Base-by-base conservation (phyloP, 2,113 vertebrate genomes). In the Dipodomys stephensi region DNA sequence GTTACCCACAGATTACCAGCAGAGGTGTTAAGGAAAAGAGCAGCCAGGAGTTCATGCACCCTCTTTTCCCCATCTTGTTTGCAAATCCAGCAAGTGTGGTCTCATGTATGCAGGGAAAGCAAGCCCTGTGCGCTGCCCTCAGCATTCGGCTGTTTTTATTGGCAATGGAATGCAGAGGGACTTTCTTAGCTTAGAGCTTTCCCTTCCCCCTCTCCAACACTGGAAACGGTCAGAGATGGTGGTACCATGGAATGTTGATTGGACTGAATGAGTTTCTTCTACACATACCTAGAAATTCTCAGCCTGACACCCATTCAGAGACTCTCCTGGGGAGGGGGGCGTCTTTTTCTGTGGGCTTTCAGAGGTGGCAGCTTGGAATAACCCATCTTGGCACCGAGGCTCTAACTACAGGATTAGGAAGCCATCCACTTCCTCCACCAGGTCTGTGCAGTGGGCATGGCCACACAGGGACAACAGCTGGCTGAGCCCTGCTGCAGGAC, bases 201-300 rank as follows among this genome's bases (percentile, higher is more conserved):
- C 13, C 77, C 9, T 8, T 39, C 0, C 5, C 35, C 30, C 6
- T 12, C 57, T 67, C 72, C 35, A 80, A 32, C 35, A 8, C 0
- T 86, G 60, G 74, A 57, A 85, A 13, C 67, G 88, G 22, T 64
- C 22, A 32, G 88, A 71, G n/a, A 39, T 39, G 78, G 57, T 4
- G 1, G 35, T 73, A 86, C 76, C 67, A 5, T 64, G 49, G 77
- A 76, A 44, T 57, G n/a, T 4, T 88, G 39, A 82, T n/a, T 35
- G 39, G 62, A 73, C 82, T 83, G 68, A 62, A 92, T 49, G 60
- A 95, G 60, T 72, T 27, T 81, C 90, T 93, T 74, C 49, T 22
- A 65, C 90, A 62, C 22, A 22, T 20, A 68, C 74, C 53, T 60
- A 32, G 68, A 91, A 87, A 81, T 69, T 44, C 68, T 30, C 18